Evolutionary conservation across 2,888 invertebrate genomes (phyloP).

Genomic region (Phalera bucephala): DNA sequence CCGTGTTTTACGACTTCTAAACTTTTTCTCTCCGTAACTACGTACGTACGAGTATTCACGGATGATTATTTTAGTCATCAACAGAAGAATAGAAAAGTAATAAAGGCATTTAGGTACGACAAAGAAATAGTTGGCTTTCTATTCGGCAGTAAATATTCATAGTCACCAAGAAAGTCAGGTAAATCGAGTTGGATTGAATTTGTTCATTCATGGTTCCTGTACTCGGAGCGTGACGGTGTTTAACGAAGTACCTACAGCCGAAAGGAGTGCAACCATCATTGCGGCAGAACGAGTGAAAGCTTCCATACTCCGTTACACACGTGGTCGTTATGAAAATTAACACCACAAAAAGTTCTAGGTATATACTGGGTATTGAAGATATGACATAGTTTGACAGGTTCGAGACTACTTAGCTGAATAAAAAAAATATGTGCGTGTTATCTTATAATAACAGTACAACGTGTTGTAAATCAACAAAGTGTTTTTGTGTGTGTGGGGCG

Average conservation of each 20-base stretch:
- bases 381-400: too few relatives aligned
- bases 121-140: background rate
- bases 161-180: slow-evolving; percentile 28
- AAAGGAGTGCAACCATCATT: slow-evolving; percentile 50
- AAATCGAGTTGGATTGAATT: slow-evolving; percentile 32
- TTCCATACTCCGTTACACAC: slow-evolving; percentile 63
- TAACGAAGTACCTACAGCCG: slow-evolving; percentile 27
- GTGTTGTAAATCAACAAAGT: too few relatives aligned
- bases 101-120: too few relatives aligned
- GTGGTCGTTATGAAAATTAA: slow-evolving; percentile 49
- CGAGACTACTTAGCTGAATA: too few relatives aligned
- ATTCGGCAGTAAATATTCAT: slow-evolving; percentile 19
- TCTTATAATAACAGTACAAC: too few relatives aligned
- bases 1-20: background rate
- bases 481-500: too few relatives aligned
- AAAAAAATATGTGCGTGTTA: too few relatives aligned
- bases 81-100: background rate
- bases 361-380: slow-evolving; percentile 1
- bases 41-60: too few relatives aligned
- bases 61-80: background rate
- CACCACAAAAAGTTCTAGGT: slow-evolving; percentile 33
- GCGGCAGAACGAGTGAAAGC: slow-evolving; percentile 67
- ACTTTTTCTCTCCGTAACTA: background rate
- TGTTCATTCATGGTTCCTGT: slow-evolving; percentile 38
- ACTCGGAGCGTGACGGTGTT: slow-evolving; percentile 31